Base-by-base conservation (phyloP, 2,888 invertebrate genomes). In the Rhabditoides inermis region DNA sequence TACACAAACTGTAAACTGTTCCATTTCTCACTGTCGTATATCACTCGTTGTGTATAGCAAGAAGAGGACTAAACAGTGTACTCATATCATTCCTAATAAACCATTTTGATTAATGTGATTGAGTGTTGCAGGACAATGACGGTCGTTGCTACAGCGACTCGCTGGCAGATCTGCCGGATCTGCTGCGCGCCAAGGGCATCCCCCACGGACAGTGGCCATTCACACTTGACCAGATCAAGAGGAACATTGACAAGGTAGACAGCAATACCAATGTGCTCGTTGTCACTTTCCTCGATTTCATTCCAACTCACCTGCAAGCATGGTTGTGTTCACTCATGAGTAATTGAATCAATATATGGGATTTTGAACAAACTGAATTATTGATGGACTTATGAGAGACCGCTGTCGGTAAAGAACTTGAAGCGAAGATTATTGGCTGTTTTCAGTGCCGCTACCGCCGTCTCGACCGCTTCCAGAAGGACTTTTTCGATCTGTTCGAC, bases 61-160 rank as follows among this genome's bases (percentile, higher is more conserved):
- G n/a, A n/a, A n/a, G n/a, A n/a, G n/a, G n/a, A n/a, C 20, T 25
- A n/a, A 28, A 6, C n/a, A 12, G 20, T 18, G 41, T 40, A 10
- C 20, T 18, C n/a, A n/a, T n/a, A n/a, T n/a, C n/a, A n/a, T n/a
- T n/a, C n/a, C n/a, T n/a, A n/a, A n/a, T n/a, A n/a, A n/a, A n/a
- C n/a, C n/a, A n/a, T n/a, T n/a, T n/a, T n/a, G n/a, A n/a, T n/a
- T n/a, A n/a, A n/a, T n/a, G n/a, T n/a, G n/a, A n/a, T n/a, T n/a
- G n/a, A n/a, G n/a, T n/a, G n/a, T n/a, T 53, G 25, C 56, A 79
- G 79, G 94, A 95, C 77, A 88, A 89, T 70, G 91, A 94, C 78
- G 94, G 94, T 42, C 84, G 94, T 53, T 94, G 92, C 76, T 92
- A 87, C 78, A 89, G 90, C 1, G 94, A 95, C 81, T 90, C 91